Evolutionary conservation across 1,140 invertebrate genomes (phyloP), one percentile per base, ranked within the genome.

Genomic region (Lamellibrachia luymesi): DNA sequence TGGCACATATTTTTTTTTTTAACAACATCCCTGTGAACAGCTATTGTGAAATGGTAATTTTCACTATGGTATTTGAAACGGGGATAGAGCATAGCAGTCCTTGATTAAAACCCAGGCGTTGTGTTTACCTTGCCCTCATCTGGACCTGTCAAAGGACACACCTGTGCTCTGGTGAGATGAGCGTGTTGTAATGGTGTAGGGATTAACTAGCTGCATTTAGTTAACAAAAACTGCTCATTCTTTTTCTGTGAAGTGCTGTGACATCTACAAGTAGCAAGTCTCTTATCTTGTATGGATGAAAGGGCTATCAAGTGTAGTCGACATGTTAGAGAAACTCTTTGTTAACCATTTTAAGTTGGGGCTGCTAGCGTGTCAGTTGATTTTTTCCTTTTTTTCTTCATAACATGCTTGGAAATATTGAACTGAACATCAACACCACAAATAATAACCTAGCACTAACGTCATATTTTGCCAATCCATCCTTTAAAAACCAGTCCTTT

Each of bases 51-150:
- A 80, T 80, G 17, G 64, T 80, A 8, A 80, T 80, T 80, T 80
- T 80, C 64, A 80, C 64, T 80, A 22, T 80, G 64, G 64, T 80
- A 80, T 17, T 80, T 80, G 13, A 80, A 80, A 80, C 17, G 64
- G 64, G 64, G 64, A 80, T 17, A 80, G 64, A 80, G 64, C 25
- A 22, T 22, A 80, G 6, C 64, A 80, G 64, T 80, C 64, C 64
- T 80, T 80, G 64, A 80, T 80, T 80, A 80, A 80, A 80, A 80
- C 64, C 64, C 64, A 80, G 64, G 64, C 64, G 64, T 80, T 80
- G 64, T 80, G 64, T 80, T 80, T 80, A 80, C 64, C 17, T 80
- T 80, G 25, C 64, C 64, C 64, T 80, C 64, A 80, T 80, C 64
- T 80, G 64, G 64, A 80, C 64, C 64, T 80, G 64, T 80, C 64